These are phyloP conservation scores for Falco biarmicus DNA, from an alignment of 2,797 vertebrate species.

Conservation along the genomic window DNA sequence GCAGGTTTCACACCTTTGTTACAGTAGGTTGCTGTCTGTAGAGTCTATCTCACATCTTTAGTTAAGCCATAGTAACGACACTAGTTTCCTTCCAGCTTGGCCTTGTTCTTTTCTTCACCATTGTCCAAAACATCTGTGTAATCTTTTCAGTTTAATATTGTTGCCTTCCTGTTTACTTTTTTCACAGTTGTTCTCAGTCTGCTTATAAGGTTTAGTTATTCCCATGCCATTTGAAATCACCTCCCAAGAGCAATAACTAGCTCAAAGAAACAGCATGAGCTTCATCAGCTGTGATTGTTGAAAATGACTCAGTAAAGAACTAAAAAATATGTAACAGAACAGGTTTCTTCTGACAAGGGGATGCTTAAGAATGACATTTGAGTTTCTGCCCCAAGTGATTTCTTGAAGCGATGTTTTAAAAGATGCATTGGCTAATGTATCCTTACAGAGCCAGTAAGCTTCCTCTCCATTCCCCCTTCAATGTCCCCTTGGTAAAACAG, in stretches of 20 bases:
- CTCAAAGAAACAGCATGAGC: neutral
- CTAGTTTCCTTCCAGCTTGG: neutral
- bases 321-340: neutral
- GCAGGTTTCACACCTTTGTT: neutral
- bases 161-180: constrained; percentile 5
- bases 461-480: neutral
- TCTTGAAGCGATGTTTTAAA: neutral
- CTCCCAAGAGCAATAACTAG: neutral
- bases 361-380: neutral
- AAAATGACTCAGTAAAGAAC: neutral
- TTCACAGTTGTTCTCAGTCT: neutral
- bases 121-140: neutral
- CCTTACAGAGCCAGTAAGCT: neutral
- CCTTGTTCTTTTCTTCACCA: neutral
- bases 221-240: neutral
- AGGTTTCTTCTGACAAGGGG: neutral
- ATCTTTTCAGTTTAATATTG: neutral
- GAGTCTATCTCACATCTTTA: neutral
- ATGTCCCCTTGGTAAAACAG: neutral
- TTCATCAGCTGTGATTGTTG: neutral
- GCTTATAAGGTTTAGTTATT: neutral
- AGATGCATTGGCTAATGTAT: neutral
- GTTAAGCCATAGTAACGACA: neutral
- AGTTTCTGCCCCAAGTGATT: neutral
- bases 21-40: neutral